Evolutionary conservation across 2,888 invertebrate genomes (phyloP).

Genomic region (Zygothrica quintamaculata): DNA sequence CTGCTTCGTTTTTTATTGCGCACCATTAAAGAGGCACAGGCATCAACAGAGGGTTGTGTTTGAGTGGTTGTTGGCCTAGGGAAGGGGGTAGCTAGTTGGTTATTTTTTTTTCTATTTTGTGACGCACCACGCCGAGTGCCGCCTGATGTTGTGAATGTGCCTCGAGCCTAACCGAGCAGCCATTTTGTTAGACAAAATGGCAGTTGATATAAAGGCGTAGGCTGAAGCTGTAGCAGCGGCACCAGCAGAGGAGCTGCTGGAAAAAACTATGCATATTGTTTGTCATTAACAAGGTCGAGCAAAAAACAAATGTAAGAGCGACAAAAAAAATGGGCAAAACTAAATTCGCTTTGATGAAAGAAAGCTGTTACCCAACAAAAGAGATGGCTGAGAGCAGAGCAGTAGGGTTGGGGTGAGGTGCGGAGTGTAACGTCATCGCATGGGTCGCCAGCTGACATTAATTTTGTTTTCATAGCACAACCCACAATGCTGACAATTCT

Average conservation of each 20-base stretch:
- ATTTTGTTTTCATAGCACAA: slow-evolving; percentile 74
- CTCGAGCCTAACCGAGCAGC: slow-evolving; percentile 45
- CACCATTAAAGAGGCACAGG: slow-evolving; percentile 59
- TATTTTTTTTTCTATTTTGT: not conserved
- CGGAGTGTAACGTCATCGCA: slow-evolving; percentile 13
- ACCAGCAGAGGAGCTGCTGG: slow-evolving; percentile 25
- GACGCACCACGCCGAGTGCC: slow-evolving; percentile 23
- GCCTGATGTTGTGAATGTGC: slow-evolving; percentile 63
- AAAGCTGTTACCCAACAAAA: slow-evolving; percentile 53
- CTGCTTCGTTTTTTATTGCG: slow-evolving; percentile 67
- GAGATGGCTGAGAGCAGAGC: not conserved
- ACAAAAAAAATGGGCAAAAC: slow-evolving; percentile 43
- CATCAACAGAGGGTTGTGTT: slow-evolving; percentile 12
- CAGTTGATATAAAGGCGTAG: slow-evolving; percentile 58
- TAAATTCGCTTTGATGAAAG: slow-evolving; percentile 69
- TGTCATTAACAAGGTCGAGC: slow-evolving; percentile 76
- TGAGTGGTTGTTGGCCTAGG: not conserved
- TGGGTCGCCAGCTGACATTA: slow-evolving; percentile 66
- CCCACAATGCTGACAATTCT: slow-evolving; percentile 34
- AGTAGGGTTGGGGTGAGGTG: not conserved
- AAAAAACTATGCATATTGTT: slow-evolving; percentile 74
- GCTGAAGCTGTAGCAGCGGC: no score
- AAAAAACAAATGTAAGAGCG: slow-evolving; percentile 11
- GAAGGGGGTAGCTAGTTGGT: slow-evolving; percentile 1
- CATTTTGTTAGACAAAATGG: slow-evolving; percentile 57